phyloP scores from a whole-genome alignment of 92 coral and sea anemone genomes.

The Actinostola sp. region DNA sequence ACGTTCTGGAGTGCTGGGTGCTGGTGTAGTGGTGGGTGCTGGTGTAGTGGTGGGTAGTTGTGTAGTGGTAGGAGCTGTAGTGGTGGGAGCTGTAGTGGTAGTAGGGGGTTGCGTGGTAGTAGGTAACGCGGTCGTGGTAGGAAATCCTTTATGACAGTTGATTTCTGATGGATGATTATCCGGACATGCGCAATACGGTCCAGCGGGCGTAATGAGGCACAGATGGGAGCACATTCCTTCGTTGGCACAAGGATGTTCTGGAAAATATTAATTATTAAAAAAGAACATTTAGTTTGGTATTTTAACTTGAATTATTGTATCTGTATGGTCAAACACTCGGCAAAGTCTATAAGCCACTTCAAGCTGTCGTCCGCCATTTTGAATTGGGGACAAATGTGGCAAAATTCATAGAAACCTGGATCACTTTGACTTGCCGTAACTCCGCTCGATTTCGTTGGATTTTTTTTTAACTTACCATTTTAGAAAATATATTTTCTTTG shows the following conservation, averaged over 20 bases:
- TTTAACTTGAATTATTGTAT: not conserved
- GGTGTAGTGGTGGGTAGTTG: not conserved
- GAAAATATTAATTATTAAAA: not conserved
- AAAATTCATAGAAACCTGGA: no score
- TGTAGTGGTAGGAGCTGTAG: not conserved
- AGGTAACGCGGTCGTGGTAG: slow-evolving; percentile 4
- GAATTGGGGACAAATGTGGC: no score
- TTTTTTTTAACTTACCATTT: no score
- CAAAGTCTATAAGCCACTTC: no score
- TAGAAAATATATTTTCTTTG: no score
- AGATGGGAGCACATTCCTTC: slow-evolving; percentile 27
- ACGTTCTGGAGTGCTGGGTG: not conserved
- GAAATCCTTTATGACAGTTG: not conserved
- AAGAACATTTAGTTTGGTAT: not conserved
- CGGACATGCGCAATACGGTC: slow-evolving; percentile 34
- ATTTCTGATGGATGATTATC: slow-evolving; percentile 1
- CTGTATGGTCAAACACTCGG: no score
- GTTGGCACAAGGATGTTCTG: slow-evolving; percentile 20
- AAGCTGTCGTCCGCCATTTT: no score
- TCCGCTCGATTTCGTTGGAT: no score
- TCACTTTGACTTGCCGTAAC: no score
- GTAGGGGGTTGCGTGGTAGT: not conserved
- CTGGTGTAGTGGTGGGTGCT: not conserved
- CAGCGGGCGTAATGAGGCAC: slow-evolving; percentile 22
- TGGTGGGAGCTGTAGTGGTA: not conserved